phyloP scores from a whole-genome alignment of 2,797 vertebrate species.

The Odontamblyopus lacepedii region DNA sequence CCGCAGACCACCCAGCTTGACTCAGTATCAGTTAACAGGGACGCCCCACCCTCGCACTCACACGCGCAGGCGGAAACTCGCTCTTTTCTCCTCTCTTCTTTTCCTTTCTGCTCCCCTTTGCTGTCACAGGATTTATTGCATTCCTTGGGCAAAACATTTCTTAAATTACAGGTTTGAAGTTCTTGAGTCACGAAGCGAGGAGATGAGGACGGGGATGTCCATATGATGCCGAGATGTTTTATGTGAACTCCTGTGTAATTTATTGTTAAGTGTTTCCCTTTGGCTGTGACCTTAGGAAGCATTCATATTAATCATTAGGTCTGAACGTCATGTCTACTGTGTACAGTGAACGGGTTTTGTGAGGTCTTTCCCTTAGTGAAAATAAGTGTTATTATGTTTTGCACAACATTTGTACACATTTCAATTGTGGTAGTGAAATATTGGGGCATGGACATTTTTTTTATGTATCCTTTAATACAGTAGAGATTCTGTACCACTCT shows the following conservation, averaged over 20 bases:
- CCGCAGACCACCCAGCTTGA: conserved; percentile 73
- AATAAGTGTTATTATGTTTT: background rate
- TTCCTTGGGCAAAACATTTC: conserved; percentile 72
- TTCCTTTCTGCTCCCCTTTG: conserved; percentile 50
- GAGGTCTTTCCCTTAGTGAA: background rate
- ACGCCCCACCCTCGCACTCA: conserved; percentile 60
- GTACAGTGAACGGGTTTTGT: background rate
- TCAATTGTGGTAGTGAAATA: background rate
- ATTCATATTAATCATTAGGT: conserved; percentile 62
- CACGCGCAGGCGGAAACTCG: conserved; percentile 51
- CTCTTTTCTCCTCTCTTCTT: conserved; percentile 47
- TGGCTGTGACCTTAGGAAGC: conserved; percentile 66
- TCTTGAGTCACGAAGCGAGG: conserved; percentile 72
- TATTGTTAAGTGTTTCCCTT: conserved; percentile 58
- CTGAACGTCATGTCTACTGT: conserved; percentile 24
- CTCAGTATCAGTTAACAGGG: conserved; percentile 71
- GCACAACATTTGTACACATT: background rate
- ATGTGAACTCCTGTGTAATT: conserved; percentile 49
- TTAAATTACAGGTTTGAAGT: conserved; percentile 83
- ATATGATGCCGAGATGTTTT: conserved; percentile 17
- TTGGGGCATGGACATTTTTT: too few relatives aligned
- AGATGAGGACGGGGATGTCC: conserved; percentile 62
- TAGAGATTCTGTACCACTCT: too few relatives aligned
- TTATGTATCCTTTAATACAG: too few relatives aligned
- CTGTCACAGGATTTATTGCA: conserved; percentile 80